These are phyloP conservation scores for Ischnura elegans DNA, from an alignment of 2,888 invertebrate genomes.

Conservation along the genomic window DNA sequence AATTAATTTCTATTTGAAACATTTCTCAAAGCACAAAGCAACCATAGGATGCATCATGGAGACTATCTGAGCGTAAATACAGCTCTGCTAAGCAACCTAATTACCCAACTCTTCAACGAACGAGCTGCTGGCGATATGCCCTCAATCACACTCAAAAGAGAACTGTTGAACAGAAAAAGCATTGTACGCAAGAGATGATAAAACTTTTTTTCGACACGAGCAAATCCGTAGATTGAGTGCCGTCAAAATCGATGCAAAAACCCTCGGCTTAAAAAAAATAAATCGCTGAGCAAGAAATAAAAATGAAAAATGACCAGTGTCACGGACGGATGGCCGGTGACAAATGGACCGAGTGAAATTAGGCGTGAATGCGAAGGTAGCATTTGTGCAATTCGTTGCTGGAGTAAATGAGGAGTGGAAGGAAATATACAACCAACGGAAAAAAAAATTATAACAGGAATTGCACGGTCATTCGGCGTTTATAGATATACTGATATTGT, in stretches of 20 bases:
- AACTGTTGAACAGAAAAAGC: too few relatives aligned
- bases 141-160: too few relatives aligned
- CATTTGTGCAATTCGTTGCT: not conserved
- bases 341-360: constrained; percentile 4
- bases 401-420: not conserved
- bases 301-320: constrained; percentile 10
- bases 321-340: not conserved
- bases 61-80: too few relatives aligned
- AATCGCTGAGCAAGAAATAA: not conserved
- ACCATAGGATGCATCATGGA: too few relatives aligned
- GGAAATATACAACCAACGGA: not conserved
- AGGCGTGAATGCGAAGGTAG: not conserved
- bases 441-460: too few relatives aligned
- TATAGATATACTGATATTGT: not conserved
- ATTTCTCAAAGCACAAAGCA: too few relatives aligned
- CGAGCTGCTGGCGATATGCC: too few relatives aligned
- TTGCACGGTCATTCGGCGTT: not conserved
- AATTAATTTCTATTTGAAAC: too few relatives aligned
- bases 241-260: not conserved
- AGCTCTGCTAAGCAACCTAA: too few relatives aligned
- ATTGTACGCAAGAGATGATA: not conserved
- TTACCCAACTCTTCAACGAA: too few relatives aligned
- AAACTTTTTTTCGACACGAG: not conserved
- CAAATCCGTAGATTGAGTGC: not conserved
- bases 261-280: not conserved